Evolutionary conservation across 2,113 vertebrate genomes (phyloP), one percentile per base, ranked within the genome.

Genomic region (Cynoglossus semilaevis): DNA sequence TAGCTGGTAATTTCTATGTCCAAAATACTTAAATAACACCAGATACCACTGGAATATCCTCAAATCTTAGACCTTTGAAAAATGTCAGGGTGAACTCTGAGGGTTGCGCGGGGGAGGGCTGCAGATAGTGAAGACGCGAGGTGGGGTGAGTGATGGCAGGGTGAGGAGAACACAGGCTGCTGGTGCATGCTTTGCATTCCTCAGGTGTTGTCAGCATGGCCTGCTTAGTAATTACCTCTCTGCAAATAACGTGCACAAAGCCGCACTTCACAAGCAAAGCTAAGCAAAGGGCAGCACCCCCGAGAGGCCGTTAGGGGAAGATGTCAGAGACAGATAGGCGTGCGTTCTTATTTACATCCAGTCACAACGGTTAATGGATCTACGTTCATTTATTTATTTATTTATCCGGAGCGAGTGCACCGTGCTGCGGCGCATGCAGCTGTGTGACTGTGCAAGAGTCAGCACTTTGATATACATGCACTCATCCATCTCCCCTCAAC

Each of bases 151-250:
- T 37, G 66, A 51, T 55, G 65, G 34, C 11, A 18, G 54, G 58
- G 70, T 61, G 63, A 16, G 60, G 61, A 67, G 74, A 78, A 55
- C 56, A 73, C 68, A 74, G 70, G 56, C 62, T 71, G 77, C 72
- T 83, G 77, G 52, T 84, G 80, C 86, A 90, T 90, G 77, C 84
- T 84, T 73, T 14, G 38, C 82, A 90, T 91, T 91, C 87, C 86
- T 88, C 85, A 87, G 86, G 86, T 91, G 85, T 89, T 90, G 83
- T 87, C 86, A 88, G 81, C 73, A 82, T 77, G 70, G 80, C 76
- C 53, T 41, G 65, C 72, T 68, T 58, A 56, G 78, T 81, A 86
- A 85, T 87, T 84, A 88, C 72, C 77, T 77, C 67, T 80, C 57
- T 78, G 76, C 72, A 67, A 74, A 87, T 18, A 84, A 80, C 73